Evolutionary conservation across 2,797 vertebrate species (phyloP).

Genomic region (Pipistrellus nathusii): DNA sequence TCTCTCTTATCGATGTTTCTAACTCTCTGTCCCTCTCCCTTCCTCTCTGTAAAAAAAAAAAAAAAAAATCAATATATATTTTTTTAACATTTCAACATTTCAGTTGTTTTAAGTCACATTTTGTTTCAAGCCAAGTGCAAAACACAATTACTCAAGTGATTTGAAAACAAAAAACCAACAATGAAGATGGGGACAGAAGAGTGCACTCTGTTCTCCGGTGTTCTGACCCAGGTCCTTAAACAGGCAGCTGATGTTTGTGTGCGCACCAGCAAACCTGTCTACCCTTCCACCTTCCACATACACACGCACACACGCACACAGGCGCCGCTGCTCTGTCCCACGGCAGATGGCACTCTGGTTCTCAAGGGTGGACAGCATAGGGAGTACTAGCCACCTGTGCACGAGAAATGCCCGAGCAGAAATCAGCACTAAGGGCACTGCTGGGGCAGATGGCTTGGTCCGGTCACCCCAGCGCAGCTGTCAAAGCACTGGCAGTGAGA

Average conservation of each 20-base stretch:
- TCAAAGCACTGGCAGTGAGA: neutral
- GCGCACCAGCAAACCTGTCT: neutral
- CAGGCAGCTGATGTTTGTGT: neutral
- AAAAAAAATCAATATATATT: too few species aligned
- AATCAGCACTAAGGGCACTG: neutral
- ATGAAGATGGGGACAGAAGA: neutral
- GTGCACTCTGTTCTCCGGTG: neutral
- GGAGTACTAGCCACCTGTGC: neutral
- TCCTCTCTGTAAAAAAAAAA: too few species aligned
- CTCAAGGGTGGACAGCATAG: neutral
- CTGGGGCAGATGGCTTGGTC: neutral
- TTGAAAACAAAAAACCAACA: neutral
- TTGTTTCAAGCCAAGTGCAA: slow-evolving; percentile 16
- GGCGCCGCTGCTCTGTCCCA: neutral
- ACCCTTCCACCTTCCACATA: neutral
- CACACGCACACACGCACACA: neutral
- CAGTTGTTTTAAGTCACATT: neutral
- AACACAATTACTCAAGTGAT: neutral
- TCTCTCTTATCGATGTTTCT: too few species aligned
- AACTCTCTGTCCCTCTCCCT: too few species aligned
- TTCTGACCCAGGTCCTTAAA: slow-evolving; percentile 6
- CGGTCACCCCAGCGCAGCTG: neutral
- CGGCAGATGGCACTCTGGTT: neutral
- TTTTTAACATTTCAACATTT: neutral
- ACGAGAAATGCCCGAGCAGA: neutral